Conservation (phyloP, 1,140 invertebrate species). For the Drosophila ohnishii region DNA sequence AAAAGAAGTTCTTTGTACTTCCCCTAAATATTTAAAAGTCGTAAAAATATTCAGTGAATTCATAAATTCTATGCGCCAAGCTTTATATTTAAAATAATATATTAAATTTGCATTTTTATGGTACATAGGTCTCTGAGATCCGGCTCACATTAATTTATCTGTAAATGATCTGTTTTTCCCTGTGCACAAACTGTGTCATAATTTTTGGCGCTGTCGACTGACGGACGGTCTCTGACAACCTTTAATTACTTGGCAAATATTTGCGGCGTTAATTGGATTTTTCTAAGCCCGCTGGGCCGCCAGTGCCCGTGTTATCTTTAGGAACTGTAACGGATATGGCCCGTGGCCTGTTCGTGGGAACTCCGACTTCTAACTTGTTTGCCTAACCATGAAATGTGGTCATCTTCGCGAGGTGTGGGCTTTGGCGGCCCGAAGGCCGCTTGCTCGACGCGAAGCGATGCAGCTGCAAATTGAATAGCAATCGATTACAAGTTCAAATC, state of each 20-base stretch:
- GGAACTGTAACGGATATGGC: constrained; percentile 56
- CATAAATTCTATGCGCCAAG: too few relatives aligned
- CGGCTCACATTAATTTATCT: neutral
- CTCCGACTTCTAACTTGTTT: constrained; percentile 43
- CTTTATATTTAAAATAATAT: neutral
- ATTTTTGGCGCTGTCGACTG: constrained; percentile 25
- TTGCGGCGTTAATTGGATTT: constrained; percentile 76
- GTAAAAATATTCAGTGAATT: neutral
- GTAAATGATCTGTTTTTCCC: neutral
- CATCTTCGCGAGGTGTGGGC: constrained; percentile 15
- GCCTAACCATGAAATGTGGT: constrained; percentile 55
- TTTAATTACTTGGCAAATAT: constrained; percentile 79
- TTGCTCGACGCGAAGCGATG: constrained; percentile 14
- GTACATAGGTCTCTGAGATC: neutral
- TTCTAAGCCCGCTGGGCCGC: constrained; percentile 16
- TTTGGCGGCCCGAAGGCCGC: neutral
- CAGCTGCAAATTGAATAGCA: constrained; percentile 74
- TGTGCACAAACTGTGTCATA: constrained; percentile 7
- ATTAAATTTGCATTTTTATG: neutral
- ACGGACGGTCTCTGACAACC: constrained; percentile 25
- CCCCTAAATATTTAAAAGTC: neutral
- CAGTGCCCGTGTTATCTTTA: constrained; percentile 11
- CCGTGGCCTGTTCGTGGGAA: constrained; percentile 40
- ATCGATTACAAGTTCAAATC: constrained; percentile 81
- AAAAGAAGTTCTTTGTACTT: neutral